phyloP scores from a whole-genome alignment of 2,113 vertebrate species.

The Epinephelus moara region DNA sequence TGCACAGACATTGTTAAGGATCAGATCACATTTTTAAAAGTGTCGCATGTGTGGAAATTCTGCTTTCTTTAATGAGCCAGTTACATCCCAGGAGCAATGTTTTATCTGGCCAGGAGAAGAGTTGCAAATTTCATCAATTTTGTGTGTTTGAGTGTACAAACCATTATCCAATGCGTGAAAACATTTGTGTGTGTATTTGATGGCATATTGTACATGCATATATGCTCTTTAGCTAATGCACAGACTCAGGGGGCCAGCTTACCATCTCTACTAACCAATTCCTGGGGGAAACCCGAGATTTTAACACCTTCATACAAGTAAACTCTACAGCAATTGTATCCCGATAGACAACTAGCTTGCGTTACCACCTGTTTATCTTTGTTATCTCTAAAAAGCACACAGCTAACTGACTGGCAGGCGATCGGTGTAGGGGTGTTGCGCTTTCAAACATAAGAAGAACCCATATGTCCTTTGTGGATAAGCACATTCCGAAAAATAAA shows the following conservation, averaged over 20 bases:
- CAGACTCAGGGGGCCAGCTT: too few species aligned
- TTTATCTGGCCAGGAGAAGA: neutral
- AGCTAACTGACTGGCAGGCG: neutral
- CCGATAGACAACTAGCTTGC: neutral
- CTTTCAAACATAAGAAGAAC: slow-evolving; percentile 1
- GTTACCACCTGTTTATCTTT: neutral
- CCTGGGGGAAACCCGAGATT: neutral
- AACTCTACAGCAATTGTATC: neutral
- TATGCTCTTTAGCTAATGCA: neutral
- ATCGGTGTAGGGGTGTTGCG: neutral
- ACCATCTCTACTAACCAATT: neutral
- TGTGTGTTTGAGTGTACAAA: neutral
- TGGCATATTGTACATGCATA: neutral
- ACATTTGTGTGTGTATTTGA: neutral
- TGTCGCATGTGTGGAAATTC: too few species aligned
- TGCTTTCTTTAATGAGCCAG: too few species aligned
- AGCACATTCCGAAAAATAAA: neutral
- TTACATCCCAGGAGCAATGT: neutral
- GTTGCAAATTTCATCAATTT: too few species aligned
- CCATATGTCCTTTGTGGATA: neutral
- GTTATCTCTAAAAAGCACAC: slow-evolving; percentile 11
- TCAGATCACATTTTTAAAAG: neutral
- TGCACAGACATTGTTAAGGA: neutral
- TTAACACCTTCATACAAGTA: neutral
- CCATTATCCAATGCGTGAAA: neutral